phyloP scores from a whole-genome alignment of 2,113 vertebrate genomes.

The Pelvicachromis taeniatus region DNA sequence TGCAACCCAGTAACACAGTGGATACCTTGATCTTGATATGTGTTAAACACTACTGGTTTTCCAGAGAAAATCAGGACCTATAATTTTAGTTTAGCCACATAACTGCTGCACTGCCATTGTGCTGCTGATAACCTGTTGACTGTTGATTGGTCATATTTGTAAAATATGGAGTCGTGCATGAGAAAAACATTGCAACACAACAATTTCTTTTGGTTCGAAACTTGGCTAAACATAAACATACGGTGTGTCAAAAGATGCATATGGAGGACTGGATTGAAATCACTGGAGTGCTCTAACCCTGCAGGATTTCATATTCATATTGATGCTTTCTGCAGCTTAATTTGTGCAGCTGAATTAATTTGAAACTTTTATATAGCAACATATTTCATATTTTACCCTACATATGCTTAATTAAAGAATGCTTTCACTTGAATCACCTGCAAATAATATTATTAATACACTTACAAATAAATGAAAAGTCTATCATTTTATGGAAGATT shows the following conservation, averaged over 20 bases:
- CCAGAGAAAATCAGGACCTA: constrained; percentile 4
- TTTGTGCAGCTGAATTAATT: background rate
- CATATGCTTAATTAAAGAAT: background rate
- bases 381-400: background rate
- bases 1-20: constrained; percentile 30
- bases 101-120: background rate
- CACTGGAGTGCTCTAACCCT: background rate
- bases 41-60: constrained; percentile 13
- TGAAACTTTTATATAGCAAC: background rate
- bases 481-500: background rate
- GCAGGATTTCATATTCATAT: background rate
- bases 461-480: background rate
- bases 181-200: background rate
- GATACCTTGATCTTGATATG: constrained; percentile 19
- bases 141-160: background rate
- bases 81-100: background rate
- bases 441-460: background rate
- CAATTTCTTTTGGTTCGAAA: background rate
- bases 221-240: background rate
- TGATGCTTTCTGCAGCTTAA: background rate
- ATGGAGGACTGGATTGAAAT: background rate
- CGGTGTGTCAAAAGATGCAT: background rate
- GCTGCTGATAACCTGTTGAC: background rate
- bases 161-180: background rate
- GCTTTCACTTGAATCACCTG: background rate